Evolutionary conservation across 2,113 vertebrate species (phyloP), one percentile per base, ranked within the genome.

Genomic region (Sorex fumeus): DNA sequence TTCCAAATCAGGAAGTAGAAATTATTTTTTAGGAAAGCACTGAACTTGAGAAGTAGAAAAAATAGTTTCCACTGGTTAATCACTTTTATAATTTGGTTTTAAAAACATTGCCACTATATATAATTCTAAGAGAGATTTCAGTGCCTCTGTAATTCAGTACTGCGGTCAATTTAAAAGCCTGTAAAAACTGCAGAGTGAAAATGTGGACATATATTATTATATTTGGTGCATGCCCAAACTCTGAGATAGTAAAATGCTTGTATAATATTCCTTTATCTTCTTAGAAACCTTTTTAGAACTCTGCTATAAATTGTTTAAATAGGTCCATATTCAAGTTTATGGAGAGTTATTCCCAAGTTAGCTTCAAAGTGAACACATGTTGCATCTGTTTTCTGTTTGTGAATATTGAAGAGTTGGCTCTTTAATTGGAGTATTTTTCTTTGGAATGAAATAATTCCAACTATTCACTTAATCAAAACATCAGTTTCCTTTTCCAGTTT

Each of bases 391-490:
- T 96, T 97, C 90, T 95, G 91, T 96, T 96, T 94, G 88, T 92
- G 96, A 88, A 92, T 95, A 88, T 91, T 88, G 90, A 95, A 91
- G 75, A 72, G 83, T 95, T 95, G 94, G 95, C 94, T 95, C 83
- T 95, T 90, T 92, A 95, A 96, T 91, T 97, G 95, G 93, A 76
- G 93, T 95, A 94, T 95, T 97, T 97, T 95, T 91, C 93, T 94
- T 96, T 93, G 94, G 94, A 92, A 96, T 87, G 90, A 97, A 96
- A 94, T 96, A 85, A 97, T 96, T 93, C 94, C 92, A 96, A 95
- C 94, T 95, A 96, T 97, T 96, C 32, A 10, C 86, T 92, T 93
- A 96, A 96, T 96, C 95, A 96, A 96, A 97, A 97, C 95, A 96
- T 92, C 18, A 70, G 95, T 88, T 94, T 96, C 93, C 96, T 96